Base-by-base conservation (phyloP, 2,797 vertebrate species). In the Molossus alvarezi region DNA sequence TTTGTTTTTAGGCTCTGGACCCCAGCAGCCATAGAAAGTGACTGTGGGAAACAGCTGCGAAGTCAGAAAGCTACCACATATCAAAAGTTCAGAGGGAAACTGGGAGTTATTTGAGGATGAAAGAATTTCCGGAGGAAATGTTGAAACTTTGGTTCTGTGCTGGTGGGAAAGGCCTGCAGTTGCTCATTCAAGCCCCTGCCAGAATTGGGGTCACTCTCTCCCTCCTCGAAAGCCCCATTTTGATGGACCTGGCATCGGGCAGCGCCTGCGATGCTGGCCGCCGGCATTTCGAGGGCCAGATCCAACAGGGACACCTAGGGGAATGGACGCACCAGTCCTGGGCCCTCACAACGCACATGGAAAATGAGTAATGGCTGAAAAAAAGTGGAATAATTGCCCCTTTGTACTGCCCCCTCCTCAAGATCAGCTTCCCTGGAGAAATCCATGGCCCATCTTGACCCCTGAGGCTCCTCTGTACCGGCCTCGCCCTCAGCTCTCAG, bases 91-190 rank as follows among this genome's bases (percentile, higher is more conserved):
- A 92, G 4, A 67, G 27, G 65, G 65, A 93, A 88, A 65, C 33
- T 15, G 2, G 67, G n/a, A 91, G 12, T 29, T 62, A 20, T 76
- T 60, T 90, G 65, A 91, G 53, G 69, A 33, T 81, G 20, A 88
- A 77, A 71, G 64, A 62, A 82, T 91, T 94, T 95, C 95, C 64
- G 13, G 79, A 95, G 77, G 85, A 96, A 96, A 75, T 12, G 33
- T 8, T 48, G 6, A 64, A 64, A 37, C 4, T 9, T 12, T 55
- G 57, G 58, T 37, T 88, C 72, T 7, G 5, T 5, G 17, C 33
- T 20, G 1, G 9, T 23, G 62, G 95, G 76, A 90, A 89, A 88
- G 37, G n/a, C 7, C 8, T 17, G 29, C 0, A 9, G 60, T 7
- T 13, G 0, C 37, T 11, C 5, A 64, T n/a, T 87, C 21, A 87